Conservation (phyloP, 1,140 invertebrate species). For the Philaenus spumarius region DNA sequence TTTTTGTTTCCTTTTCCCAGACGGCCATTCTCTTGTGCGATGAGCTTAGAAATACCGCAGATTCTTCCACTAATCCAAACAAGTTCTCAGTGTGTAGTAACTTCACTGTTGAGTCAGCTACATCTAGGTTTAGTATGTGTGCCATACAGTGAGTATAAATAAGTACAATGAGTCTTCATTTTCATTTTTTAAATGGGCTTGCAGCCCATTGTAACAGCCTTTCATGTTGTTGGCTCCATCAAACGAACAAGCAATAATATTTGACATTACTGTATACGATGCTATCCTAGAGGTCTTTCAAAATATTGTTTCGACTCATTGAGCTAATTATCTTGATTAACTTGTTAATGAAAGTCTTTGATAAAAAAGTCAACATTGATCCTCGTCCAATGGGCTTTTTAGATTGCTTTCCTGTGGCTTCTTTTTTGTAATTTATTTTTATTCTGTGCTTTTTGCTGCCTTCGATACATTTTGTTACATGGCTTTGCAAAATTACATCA, state of each 20-base stretch:
- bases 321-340: conserved; percentile 16
- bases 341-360: conserved; percentile 17
- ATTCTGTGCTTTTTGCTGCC: conserved; percentile 12
- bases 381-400: conserved; percentile 9
- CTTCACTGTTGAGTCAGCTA: conserved; percentile 25
- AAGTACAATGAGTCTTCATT: conserved; percentile 19
- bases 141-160: conserved; percentile 26
- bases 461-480: conserved; percentile 10
- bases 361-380: conserved; percentile 18
- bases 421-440: neutral
- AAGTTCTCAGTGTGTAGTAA: conserved; percentile 20
- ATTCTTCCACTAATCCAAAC: too few species aligned
- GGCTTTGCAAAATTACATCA: conserved; percentile 16
- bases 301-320: conserved; percentile 14
- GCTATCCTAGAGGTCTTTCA: conserved; percentile 19
- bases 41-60: too few species aligned
- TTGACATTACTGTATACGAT: conserved; percentile 14
- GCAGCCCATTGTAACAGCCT: conserved; percentile 17
- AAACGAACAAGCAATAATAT: conserved; percentile 18
- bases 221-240: too few species aligned
- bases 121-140: conserved; percentile 23
- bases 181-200: conserved; percentile 15
- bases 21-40: conserved; percentile 20
- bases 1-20: conserved; percentile 19
- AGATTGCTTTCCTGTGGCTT: neutral